These are phyloP conservation scores for Oreochromis tanganicae DNA, from an alignment of 2,113 vertebrate species.

Conservation along the genomic window DNA sequence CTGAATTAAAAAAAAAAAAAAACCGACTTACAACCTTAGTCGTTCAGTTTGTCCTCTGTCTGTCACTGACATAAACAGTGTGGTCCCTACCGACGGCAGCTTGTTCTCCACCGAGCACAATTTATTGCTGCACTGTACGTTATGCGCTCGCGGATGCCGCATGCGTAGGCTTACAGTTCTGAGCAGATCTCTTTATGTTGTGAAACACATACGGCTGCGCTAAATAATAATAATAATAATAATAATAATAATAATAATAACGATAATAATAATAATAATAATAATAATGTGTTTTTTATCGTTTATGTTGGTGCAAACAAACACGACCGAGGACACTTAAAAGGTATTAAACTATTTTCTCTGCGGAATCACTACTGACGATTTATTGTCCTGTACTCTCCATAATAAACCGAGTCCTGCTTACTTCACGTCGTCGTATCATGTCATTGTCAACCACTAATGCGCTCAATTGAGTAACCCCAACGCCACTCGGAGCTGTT, in stretches of 20 bases:
- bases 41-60: constrained; percentile 30
- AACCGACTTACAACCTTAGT: constrained; percentile 19
- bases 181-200: neutral
- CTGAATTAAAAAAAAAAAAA: neutral
- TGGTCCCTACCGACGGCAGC: neutral
- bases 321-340: neutral
- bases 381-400: neutral
- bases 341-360: neutral
- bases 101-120: constrained; percentile 24
- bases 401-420: neutral
- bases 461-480: neutral
- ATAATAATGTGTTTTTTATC: neutral
- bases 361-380: neutral
- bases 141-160: rapidly evolving
- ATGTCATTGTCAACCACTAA: neutral
- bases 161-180: neutral
- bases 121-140: neutral
- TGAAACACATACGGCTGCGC: neutral
- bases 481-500: neutral
- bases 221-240: neutral
- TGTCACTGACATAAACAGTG: neutral
- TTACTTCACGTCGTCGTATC: neutral
- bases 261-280: neutral
- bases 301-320: neutral
- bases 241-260: neutral